Evolutionary conservation across 2,888 invertebrate genomes (phyloP), one percentile per base, ranked within the genome.

Genomic region (Fragum whitleyi): DNA sequence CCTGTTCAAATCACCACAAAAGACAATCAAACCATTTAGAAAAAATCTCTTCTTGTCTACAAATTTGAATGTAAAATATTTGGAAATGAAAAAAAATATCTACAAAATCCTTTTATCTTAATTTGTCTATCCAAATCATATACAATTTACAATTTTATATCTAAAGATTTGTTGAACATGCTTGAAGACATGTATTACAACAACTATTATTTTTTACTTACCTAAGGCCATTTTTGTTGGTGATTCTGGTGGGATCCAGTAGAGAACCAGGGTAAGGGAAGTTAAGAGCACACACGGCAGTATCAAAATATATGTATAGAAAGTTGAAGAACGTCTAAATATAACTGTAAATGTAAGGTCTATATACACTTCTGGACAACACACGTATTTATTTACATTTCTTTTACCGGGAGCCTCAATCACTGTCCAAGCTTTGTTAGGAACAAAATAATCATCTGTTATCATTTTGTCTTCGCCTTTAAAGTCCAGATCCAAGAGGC

Each of bases 211-310:
- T 36, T 36, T 9, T 9, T 47, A 86, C 93, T 87, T 88, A 94
- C 94, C 94, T 67, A 94, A 88, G 71, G 92, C 88, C 90, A 94
- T 93, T 87, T 94, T 94, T 11, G 94, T 93, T 11, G 94, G 93
- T 26, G 94, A 93, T 84, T 94, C 94, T 3, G 94, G 94, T 26
- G 94, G 94, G 55, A 94, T 92, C 94, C 94, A 94, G 87, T 94
- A 94, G 32, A 94, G 90, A 5, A 94, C 94, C 70, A 94, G 90
- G 2, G 94, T 94, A 65, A 94, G 90, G 21, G 93, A 91, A 9
- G 94, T 94, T 62, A 94, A 90, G 32, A 94, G 90, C 51, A 94
- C 92, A 87, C 94, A 94, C n/a, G 94, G 94, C 53, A 94, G 88
- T 78, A 94, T 92, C 74, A 94, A 89, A 67, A 94, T 93, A 87